Conservation (phyloP, 2,113 vertebrate species). For the Aix galericulata region DNA sequence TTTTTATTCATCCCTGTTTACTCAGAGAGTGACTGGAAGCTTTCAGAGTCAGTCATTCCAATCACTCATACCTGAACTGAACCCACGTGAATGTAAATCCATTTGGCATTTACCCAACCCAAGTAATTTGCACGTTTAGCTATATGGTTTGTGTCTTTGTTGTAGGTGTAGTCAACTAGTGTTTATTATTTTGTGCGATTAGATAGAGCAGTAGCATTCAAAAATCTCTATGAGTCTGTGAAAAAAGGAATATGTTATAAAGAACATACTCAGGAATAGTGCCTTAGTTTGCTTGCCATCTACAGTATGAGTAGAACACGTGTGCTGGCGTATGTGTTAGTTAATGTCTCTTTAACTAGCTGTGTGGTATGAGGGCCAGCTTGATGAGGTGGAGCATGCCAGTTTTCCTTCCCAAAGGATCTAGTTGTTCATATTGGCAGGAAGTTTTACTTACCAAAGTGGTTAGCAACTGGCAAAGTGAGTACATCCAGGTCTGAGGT, state of each 20-base stretch:
- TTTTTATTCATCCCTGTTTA: slow-evolving; percentile 30
- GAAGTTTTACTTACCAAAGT: slow-evolving; percentile 70
- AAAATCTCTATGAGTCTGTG: background rate
- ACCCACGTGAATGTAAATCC: slow-evolving; percentile 37
- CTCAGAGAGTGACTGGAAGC: slow-evolving; percentile 26
- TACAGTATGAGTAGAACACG: background rate
- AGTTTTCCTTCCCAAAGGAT: slow-evolving; percentile 36
- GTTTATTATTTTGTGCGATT: background rate
- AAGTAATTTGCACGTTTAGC: slow-evolving; percentile 22
- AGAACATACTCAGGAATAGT: background rate
- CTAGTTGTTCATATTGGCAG: slow-evolving; percentile 39
- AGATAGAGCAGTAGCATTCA: background rate
- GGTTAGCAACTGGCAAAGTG: slow-evolving; percentile 52
- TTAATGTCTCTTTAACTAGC: slow-evolving; percentile 5
- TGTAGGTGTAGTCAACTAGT: background rate
- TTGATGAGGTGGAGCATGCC: background rate
- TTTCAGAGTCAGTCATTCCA: slow-evolving; percentile 47
- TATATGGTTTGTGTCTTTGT: background rate
- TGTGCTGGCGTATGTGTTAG: background rate
- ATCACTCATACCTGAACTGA: slow-evolving; percentile 19
- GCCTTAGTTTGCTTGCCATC: background rate
- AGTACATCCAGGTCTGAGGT: slow-evolving; percentile 46
- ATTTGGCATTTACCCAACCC: slow-evolving; percentile 29
- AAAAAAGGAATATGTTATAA: background rate
- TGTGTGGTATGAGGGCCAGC: background rate